phyloP scores from a whole-genome alignment of 2,888 invertebrate species.

The Hartigia nigra region DNA sequence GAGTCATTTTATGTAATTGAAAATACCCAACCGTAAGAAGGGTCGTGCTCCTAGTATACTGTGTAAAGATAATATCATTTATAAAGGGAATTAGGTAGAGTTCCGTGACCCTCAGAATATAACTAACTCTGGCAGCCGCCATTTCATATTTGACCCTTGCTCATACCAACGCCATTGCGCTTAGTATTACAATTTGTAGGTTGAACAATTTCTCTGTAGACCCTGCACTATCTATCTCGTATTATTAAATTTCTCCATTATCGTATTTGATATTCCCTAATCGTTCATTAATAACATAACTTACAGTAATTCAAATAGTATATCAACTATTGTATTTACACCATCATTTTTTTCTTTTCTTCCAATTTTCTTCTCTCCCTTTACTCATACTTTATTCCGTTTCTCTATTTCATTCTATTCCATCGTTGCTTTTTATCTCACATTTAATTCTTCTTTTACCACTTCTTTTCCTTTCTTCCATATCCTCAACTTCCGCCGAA shows the following conservation, averaged over 20 bases:
- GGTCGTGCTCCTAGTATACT: conserved; percentile 27
- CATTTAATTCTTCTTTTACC: too few species aligned
- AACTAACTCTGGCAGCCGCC: not conserved
- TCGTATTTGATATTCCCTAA: not conserved
- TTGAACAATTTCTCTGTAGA: not conserved
- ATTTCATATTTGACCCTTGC: not conserved
- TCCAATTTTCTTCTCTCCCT: not conserved
- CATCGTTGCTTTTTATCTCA: too few species aligned
- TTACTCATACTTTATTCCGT: not conserved
- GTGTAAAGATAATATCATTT: not conserved
- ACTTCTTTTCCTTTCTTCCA: not conserved
- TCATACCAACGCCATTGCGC: not conserved
- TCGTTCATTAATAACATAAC: not conserved
- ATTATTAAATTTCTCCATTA: not conserved
- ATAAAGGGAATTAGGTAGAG: not conserved
- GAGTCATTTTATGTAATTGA: conserved; percentile 54
- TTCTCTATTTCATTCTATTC: not conserved
- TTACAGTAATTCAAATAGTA: not conserved
- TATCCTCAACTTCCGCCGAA: not conserved
- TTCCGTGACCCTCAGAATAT: not conserved
- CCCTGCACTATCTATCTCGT: not conserved
- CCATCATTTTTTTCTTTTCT: not conserved
- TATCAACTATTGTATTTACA: not conserved
- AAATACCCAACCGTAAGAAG: conserved; percentile 43
- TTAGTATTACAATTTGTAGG: not conserved